Base-by-base conservation (phyloP, 2,888 invertebrate genomes). In the Lasioglossum vierecki region DNA sequence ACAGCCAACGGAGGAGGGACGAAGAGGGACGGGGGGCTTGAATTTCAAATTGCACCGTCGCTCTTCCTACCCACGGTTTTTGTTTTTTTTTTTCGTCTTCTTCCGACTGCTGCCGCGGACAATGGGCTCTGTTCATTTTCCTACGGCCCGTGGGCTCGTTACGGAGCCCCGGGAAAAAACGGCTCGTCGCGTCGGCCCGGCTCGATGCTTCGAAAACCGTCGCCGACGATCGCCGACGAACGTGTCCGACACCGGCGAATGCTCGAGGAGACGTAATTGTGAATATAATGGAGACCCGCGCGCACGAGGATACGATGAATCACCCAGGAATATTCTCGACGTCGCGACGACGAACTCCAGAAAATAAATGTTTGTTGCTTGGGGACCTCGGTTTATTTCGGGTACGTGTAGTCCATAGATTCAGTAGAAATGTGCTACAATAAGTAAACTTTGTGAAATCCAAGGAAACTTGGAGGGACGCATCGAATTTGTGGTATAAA, bases 11-110 rank as follows among this genome's bases (percentile, higher is more conserved):
- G 15, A 30, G 30, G 22, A 66, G 26, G 35, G 18, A 15, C 66
- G 66, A 35, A 8, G 35, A 13, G 13, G 18, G 30, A 75, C 26
- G 26, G 49, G 78, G 79, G 46, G 75, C 80, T 83, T 82, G 85
- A 89, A 87, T 89, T 89, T 88, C 84, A 88, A 88, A 88, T 88
- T 88, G 73, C 71, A 76, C 72, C 72, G 41, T 53, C 76, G 53
- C 60, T 63, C 63, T 63, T 30, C 26, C 60, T 5, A 60, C 13
- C 13, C 13, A 30, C 15, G 26, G 26, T 30, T 68, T 68, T 68
- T 39, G 18, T 39, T 35, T 39, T 75, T 66, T 35, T 22, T n/a
- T n/a, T 70, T 76, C 73, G 70, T 44, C 18, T 57, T 71, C 60
- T 49, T 71, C 30, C 11, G 26, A 46, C 63, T 71, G 30, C 11